Evolutionary conservation across 2,113 vertebrate genomes (phyloP).

Genomic region (Planiliza haematocheilus): DNA sequence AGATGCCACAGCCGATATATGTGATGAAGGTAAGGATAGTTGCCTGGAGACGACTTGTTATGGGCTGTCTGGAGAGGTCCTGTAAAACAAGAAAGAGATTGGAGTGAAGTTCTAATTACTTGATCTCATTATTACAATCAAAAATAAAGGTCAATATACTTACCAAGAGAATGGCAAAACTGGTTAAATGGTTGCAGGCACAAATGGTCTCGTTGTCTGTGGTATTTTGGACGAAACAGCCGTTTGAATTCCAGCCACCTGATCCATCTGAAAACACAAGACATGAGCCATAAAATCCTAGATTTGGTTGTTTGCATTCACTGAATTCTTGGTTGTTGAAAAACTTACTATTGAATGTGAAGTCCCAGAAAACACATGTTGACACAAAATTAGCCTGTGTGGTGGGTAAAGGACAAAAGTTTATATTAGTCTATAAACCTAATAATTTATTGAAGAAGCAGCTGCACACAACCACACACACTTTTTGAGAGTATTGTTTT

Average conservation of each 20-base stretch:
- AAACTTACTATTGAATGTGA: slow-evolving; percentile 86
- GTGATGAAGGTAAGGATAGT: slow-evolving; percentile 93
- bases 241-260: slow-evolving; percentile 90
- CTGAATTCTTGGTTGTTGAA: neutral
- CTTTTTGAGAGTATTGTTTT: neutral
- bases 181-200: slow-evolving; percentile 94
- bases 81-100: slow-evolving; percentile 59
- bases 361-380: slow-evolving; percentile 93
- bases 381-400: slow-evolving; percentile 82
- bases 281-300: neutral
- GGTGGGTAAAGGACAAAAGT: slow-evolving; percentile 36
- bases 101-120: neutral
- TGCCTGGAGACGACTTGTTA: slow-evolving; percentile 75
- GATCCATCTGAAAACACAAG: slow-evolving; percentile 78
- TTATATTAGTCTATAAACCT: neutral
- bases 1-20: slow-evolving; percentile 95
- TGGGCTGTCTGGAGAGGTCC: slow-evolving; percentile 83
- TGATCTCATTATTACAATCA: neutral
- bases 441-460: neutral
- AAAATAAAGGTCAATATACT: neutral
- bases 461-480: neutral
- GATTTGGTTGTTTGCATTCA: neutral
- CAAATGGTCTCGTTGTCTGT: slow-evolving; percentile 88
- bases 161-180: slow-evolving; percentile 94
- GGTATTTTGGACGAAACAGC: slow-evolving; percentile 85